These are phyloP conservation scores for Thereva nobilitata DNA, from an alignment of 2,888 invertebrate genomes.

Conservation along the genomic window DNA sequence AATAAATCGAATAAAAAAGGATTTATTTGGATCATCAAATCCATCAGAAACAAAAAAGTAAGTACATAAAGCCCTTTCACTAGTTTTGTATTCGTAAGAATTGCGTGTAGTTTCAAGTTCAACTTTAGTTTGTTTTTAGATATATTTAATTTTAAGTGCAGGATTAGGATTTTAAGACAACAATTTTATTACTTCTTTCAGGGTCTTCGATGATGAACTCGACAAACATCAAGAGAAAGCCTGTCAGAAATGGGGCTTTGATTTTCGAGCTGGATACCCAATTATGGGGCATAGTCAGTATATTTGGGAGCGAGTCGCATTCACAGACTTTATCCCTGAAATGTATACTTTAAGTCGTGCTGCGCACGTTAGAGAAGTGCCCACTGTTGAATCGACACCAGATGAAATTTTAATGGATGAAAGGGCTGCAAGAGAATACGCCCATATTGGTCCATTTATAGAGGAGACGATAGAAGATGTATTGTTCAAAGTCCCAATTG, in stretches of 20 bases:
- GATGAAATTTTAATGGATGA: slow-evolving; percentile 50
- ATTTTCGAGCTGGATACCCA: slow-evolving; percentile 55
- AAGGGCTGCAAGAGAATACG: slow-evolving; percentile 47
- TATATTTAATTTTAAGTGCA: too few relatives aligned
- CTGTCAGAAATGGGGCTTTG: slow-evolving; percentile 62
- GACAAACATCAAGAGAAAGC: slow-evolving; percentile 63
- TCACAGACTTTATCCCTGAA: slow-evolving; percentile 53
- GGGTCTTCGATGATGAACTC: slow-evolving; percentile 51
- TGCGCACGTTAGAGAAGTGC: slow-evolving; percentile 51
- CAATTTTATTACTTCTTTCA: slow-evolving; percentile 40
- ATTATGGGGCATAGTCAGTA: slow-evolving; percentile 48
- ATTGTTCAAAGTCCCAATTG: slow-evolving; percentile 48
- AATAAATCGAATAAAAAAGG: slow-evolving; percentile 53
- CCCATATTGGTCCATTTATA: slow-evolving; percentile 41
- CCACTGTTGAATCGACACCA: slow-evolving; percentile 42
- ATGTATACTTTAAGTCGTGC: slow-evolving; percentile 58
- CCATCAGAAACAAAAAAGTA: slow-evolving; percentile 51
- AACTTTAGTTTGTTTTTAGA: too few relatives aligned
- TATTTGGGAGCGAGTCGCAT: slow-evolving; percentile 56
- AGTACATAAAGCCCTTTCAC: slow-evolving; percentile 42
- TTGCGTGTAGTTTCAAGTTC: too few relatives aligned
- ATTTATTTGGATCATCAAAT: slow-evolving; percentile 54
- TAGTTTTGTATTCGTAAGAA: too few relatives aligned
- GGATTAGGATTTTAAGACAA: too few relatives aligned
- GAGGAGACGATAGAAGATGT: slow-evolving; percentile 32